These are phyloP conservation scores for Hydriomena furcata DNA, from an alignment of 2,888 invertebrate species.

Conservation along the genomic window DNA sequence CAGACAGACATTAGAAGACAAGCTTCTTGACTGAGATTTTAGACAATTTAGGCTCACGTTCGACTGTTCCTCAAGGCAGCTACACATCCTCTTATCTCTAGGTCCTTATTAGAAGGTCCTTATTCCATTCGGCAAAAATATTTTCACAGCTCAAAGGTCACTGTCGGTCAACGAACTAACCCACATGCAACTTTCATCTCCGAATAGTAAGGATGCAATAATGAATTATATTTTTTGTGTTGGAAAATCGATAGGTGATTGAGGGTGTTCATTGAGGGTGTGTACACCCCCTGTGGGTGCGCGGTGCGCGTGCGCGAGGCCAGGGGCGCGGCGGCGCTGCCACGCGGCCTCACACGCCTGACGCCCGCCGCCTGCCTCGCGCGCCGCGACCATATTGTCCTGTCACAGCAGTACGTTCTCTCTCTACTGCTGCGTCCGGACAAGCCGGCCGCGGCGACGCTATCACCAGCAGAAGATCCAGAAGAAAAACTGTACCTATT, in stretches of 20 bases:
- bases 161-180: constrained; percentile 19
- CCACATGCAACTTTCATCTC: constrained; percentile 38
- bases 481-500: constrained; percentile 17
- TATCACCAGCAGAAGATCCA: constrained; percentile 36
- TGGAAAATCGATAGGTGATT: constrained; percentile 57
- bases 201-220: constrained; percentile 47
- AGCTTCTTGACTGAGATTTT: too few relatives aligned
- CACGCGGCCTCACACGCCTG: constrained; percentile 81
- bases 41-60: too few relatives aligned
- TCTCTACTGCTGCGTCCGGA: constrained; percentile 96
- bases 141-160: neutral
- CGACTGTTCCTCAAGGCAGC: too few relatives aligned
- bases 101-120: too few relatives aligned
- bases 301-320: constrained; percentile 71
- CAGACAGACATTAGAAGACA: too few relatives aligned
- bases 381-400: constrained; percentile 95
- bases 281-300: constrained; percentile 29
- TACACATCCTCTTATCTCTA: too few relatives aligned
- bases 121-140: too few relatives aligned
- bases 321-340: constrained; percentile 66
- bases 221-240: constrained; percentile 77
- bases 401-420: constrained; percentile 96
- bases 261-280: constrained; percentile 78
- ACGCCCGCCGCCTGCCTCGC: constrained; percentile 66
- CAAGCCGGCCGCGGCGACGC: constrained; percentile 83